A percentile compares a stretch with the other conserved stretches of the same genome.
phyloP scores from a whole-genome alignment of 2,797 vertebrate species.

The Sorex maritimensis region DNA sequence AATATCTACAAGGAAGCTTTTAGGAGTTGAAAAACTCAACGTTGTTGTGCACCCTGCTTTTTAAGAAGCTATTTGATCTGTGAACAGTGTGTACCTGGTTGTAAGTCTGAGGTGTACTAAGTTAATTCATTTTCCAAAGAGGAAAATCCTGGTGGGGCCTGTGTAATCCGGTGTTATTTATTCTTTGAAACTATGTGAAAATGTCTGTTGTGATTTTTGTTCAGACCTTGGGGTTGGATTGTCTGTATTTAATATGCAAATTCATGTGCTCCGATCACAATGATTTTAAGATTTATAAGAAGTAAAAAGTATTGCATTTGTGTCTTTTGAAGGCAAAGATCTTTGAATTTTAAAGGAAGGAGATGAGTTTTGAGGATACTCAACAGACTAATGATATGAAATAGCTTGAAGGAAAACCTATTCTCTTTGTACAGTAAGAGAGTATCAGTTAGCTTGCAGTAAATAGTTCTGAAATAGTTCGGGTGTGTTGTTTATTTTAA shows the following conservation, averaged over 20 bases:
- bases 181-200: conserved; percentile 90
- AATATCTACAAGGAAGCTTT: conserved; percentile 66
- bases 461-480: conserved; percentile 79
- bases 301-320: conserved; percentile 87
- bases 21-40: conserved; percentile 62
- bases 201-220: conserved; percentile 89
- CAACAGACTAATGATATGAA: conserved; percentile 82
- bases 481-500: conserved; percentile 86
- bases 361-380: conserved; percentile 82
- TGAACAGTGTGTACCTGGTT: conserved; percentile 75
- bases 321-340: conserved; percentile 88
- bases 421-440: conserved; percentile 77
- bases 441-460: conserved; percentile 78
- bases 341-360: conserved; percentile 86
- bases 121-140: conserved; percentile 85
- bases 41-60: conserved; percentile 74
- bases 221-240: conserved; percentile 85
- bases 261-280: conserved; percentile 87
- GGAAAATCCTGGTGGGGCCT: conserved; percentile 78
- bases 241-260: conserved; percentile 88
- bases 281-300: conserved; percentile 88
- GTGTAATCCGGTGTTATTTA: conserved; percentile 90
- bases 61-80: conserved; percentile 76
- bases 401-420: conserved; percentile 77
- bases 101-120: conserved; percentile 81